Percentiles rank a stretch among this genome's conserved stretches.
Conservation (phyloP, 2,888 invertebrate genomes). For the Acronicta alni region DNA sequence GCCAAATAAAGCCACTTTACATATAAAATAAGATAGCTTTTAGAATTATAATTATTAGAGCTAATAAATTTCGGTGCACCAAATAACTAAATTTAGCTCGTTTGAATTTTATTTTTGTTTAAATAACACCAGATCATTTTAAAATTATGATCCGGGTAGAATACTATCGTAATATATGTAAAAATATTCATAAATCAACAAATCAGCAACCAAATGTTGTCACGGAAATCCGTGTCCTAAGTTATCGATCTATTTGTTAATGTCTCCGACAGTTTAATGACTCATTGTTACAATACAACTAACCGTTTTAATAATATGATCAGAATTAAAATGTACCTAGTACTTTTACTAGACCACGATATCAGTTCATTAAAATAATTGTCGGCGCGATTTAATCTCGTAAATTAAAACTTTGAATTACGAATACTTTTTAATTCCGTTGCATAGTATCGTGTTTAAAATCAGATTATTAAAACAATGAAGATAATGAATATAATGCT, state of each 20-base stretch:
- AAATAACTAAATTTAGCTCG: background rate
- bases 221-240: conserved; percentile 59
- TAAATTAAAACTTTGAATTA: conserved; percentile 32
- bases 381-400: conserved; percentile 29
- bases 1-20: conserved; percentile 14
- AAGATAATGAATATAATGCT: background rate
- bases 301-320: conserved; percentile 14
- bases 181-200: conserved; percentile 45
- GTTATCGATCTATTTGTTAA: conserved; percentile 39
- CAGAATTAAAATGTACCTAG: conserved; percentile 11
- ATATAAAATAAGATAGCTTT: conserved; percentile 9
- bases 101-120: conserved; percentile 3
- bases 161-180: conserved; percentile 23
- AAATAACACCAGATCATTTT: conserved; percentile 5
- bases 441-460: conserved; percentile 2
- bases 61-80: conserved; percentile 11
- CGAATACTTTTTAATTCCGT: background rate
- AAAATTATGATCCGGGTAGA: conserved; percentile 17
- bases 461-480: conserved; percentile 26
- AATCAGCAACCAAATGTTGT: conserved; percentile 40
- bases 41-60: conserved; percentile 3
- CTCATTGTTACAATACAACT: conserved; percentile 39
- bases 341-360: conserved; percentile 30
- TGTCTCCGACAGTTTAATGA: conserved; percentile 32
- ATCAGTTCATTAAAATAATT: conserved; percentile 30